Evolutionary conservation across 2,113 vertebrate genomes (phyloP).

Genomic region (Pomatostomus ruficeps): DNA sequence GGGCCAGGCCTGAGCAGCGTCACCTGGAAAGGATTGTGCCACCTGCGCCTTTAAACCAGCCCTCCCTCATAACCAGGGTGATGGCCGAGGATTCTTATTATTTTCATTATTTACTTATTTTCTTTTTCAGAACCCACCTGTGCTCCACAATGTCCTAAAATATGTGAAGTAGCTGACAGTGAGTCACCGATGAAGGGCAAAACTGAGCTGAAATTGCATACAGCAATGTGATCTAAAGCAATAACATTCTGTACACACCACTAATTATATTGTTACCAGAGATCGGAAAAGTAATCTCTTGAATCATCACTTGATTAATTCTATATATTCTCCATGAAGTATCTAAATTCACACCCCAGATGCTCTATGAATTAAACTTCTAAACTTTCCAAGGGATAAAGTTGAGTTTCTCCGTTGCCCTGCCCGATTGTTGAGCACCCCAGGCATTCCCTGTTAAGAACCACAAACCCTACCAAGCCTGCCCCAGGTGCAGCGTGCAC

Average conservation of each 20-base stretch:
- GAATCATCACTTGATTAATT: neutral
- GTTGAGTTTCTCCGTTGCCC: neutral
- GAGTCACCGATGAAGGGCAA: neutral
- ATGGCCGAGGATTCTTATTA: neutral
- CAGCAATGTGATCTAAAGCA: neutral
- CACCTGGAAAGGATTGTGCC: neutral
- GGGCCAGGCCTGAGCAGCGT: accelerated
- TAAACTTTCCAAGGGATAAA: neutral
- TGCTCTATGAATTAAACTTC: neutral
- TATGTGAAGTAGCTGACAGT: accelerated
- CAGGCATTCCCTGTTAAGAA: neutral
- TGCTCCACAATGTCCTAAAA: neutral
- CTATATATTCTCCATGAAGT: neutral
- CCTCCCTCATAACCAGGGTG: neutral
- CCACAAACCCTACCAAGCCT: neutral
- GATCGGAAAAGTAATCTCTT: neutral
- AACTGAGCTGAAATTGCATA: neutral
- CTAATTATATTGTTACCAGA: neutral
- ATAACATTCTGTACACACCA: neutral
- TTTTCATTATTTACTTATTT: neutral
- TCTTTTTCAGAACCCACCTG: neutral
- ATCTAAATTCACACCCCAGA: neutral
- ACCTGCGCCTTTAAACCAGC: neutral
- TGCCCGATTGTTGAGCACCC: accelerated
- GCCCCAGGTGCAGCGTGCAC: neutral